Percentiles rank a stretch among this genome's conserved stretches.
These are phyloP conservation scores for Clarias fuscus DNA, from an alignment of 2,797 vertebrate species.

Conservation along the genomic window DNA sequence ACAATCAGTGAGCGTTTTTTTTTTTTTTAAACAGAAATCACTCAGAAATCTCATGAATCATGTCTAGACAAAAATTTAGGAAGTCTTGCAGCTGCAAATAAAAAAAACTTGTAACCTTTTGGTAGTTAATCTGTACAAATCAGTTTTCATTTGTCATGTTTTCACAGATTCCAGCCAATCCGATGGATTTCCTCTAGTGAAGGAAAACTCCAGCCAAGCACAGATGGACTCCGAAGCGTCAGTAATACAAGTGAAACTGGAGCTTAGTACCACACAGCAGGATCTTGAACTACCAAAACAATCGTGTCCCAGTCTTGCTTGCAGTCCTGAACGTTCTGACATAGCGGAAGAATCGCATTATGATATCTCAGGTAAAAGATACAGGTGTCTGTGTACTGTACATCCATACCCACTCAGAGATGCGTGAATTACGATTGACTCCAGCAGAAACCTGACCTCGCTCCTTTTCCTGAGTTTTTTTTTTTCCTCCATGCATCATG, in stretches of 20 bases:
- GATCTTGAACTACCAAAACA: conserved; percentile 7
- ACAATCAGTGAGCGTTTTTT: not conserved
- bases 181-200: not conserved
- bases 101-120: not conserved
- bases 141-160: no score
- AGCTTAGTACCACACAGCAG: conserved; percentile 31
- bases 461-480: not conserved
- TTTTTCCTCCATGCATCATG: not conserved
- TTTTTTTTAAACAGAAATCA: no score
- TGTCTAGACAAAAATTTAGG: not conserved
- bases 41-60: not conserved
- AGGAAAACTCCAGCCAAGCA: not conserved
- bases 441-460: not conserved
- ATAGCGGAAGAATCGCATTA: not conserved
- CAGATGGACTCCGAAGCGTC: not conserved
- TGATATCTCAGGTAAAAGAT: not conserved
- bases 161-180: conserved; percentile 8
- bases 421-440: not conserved
- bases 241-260: conserved; percentile 47
- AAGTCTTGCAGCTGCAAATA: no score
- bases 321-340: not conserved
- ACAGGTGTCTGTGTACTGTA: not conserved
- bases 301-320: not conserved
- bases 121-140: not conserved
- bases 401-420: conserved; percentile 3